Evolutionary conservation across 2,113 vertebrate species (phyloP).

Genomic region (Myodes glareolus): DNA sequence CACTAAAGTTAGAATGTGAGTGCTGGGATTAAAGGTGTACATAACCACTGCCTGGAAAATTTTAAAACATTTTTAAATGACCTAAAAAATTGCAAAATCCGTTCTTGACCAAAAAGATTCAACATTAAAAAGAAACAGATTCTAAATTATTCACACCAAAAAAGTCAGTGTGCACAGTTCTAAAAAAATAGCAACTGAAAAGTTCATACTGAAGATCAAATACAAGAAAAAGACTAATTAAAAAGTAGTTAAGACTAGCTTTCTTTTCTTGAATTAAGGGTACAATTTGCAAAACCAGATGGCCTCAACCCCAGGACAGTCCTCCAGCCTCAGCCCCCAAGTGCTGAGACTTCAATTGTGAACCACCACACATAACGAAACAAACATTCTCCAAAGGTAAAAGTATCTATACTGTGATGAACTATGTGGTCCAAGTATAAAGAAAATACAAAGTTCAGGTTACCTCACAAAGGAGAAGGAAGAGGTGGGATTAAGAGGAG

Average conservation of each 20-base stretch:
- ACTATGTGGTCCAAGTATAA: background rate
- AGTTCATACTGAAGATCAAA: constrained; percentile 19
- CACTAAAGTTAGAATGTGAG: background rate
- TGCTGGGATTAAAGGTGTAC: background rate
- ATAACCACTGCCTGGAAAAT: background rate
- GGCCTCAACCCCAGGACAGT: background rate
- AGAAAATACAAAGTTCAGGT: constrained; percentile 7
- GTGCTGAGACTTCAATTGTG: background rate
- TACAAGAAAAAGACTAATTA: background rate
- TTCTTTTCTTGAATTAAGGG: background rate
- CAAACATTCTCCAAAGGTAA: background rate
- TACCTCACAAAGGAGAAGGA: background rate
- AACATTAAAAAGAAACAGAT: background rate
- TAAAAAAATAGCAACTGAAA: background rate
- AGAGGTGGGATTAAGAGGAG: background rate
- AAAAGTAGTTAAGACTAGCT: background rate
- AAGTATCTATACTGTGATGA: background rate
- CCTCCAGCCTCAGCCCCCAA: background rate
- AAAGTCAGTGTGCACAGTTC: background rate
- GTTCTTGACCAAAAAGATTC: background rate
- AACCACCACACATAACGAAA: background rate
- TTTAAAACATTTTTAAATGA: background rate
- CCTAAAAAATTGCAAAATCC: constrained; percentile 10
- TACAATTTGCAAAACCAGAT: background rate
- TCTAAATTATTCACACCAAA: background rate